phyloP scores from a whole-genome alignment of 2,113 vertebrate species.

The Coturnix japonica region DNA sequence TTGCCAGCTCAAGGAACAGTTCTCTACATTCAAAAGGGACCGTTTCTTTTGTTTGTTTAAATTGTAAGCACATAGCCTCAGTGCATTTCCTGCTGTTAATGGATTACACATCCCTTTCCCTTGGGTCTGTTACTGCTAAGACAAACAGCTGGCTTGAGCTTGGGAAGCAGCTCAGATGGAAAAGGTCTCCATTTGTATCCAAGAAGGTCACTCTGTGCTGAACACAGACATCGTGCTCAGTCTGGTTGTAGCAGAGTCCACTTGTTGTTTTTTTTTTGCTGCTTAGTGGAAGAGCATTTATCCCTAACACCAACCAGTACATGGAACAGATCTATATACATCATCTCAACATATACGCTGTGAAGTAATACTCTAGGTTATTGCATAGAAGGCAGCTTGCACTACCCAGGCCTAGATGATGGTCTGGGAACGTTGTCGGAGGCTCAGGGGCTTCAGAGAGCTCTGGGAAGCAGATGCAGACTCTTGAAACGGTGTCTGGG shows the following conservation, averaged over 20 bases:
- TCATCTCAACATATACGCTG: background rate
- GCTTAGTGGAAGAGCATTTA: background rate
- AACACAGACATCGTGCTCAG: rapidly evolving
- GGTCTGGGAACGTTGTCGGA: conserved; percentile 82
- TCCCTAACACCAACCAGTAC: background rate
- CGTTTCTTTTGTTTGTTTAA: background rate
- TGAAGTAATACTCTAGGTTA: conserved; percentile 61
- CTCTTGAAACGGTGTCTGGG: conserved; percentile 58
- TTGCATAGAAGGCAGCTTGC: conserved; percentile 75
- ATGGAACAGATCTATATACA: conserved; percentile 11
- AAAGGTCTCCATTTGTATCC: background rate
- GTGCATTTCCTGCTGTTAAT: background rate
- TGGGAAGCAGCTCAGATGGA: background rate
- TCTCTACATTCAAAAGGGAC: background rate
- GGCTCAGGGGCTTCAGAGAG: conserved; percentile 50
- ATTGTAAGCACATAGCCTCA: background rate
- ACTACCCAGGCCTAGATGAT: conserved; percentile 67
- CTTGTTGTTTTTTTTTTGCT: background rate
- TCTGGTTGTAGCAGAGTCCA: background rate
- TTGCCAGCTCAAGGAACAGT: background rate
- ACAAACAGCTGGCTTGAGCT: background rate
- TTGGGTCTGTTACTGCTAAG: background rate
- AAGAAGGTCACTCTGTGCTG: background rate
- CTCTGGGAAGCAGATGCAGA: conserved; percentile 58
- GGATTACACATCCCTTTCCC: background rate